Base-by-base conservation (phyloP, 1,140 invertebrate genomes). In the Copidosoma floridanum region DNA sequence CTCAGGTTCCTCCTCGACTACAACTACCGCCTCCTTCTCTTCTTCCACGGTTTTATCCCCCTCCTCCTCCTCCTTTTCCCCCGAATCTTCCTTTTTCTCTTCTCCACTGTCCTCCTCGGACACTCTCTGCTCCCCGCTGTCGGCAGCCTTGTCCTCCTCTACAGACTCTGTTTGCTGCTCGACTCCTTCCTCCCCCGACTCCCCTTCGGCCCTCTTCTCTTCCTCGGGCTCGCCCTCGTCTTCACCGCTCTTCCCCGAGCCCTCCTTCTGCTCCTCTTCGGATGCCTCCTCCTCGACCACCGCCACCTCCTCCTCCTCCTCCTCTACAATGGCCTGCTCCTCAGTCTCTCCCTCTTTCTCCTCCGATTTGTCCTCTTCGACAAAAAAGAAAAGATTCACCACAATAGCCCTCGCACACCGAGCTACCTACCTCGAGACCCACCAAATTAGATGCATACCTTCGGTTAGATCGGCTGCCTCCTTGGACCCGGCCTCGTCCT, bases 201-300 rank as follows among this genome's bases (percentile, higher is more conserved):
- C 59, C 14, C 12, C 16, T 35, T 35, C 50, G 16, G 20, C 20
- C 11, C 50, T 48, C 27, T 23, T 48, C 6, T 51, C 38, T 54
- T 59, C 57, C n/a, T n/a, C n/a, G n/a, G n/a, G n/a, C 3, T 61
- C 61, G 60, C 64, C 64, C 24, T 58, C 61, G 32, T 57, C 54
- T 20, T 65, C 60, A n/a, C 65, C 68, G n/a, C n/a, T n/a, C n/a
- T n/a, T n/a, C n/a, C n/a, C 16, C 64, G 58, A 29, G 29, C 59
- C 38, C 54, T 65, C 1, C 60, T 67, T 63, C 66, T 65, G 48
- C 65, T 68, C 27, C 62, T 63, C 51, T 68, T 67, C 35, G 57
- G 57, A 32, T 56, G 65, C 43, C 21, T 26, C 41, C 44, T 35
- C 14, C 50, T 48, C 7, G 41, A 24, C 43, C 6, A 63, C 44